phyloP scores from a whole-genome alignment of 2,888 invertebrate species.

The Steinernema hermaphroditum region DNA sequence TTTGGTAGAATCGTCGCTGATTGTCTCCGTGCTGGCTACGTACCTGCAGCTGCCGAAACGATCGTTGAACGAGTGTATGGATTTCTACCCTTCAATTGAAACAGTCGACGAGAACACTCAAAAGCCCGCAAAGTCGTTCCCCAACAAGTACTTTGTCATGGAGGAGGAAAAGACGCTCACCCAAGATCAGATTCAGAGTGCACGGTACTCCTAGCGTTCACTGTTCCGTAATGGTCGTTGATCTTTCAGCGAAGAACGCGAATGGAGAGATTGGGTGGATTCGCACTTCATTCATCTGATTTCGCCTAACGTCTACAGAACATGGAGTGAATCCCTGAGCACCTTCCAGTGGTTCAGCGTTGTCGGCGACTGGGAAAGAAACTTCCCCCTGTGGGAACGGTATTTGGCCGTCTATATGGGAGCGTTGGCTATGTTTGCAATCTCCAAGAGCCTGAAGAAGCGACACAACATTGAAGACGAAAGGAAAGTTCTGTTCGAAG shows the following conservation, averaged over 20 bases:
- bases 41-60: constrained; percentile 71
- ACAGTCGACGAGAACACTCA: constrained; percentile 71
- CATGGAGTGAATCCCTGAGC: constrained; percentile 80
- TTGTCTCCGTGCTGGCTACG: constrained; percentile 84
- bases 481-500: constrained; percentile 84
- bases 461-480: constrained; percentile 83
- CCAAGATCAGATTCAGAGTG: constrained; percentile 40
- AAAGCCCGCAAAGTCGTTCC: constrained; percentile 46
- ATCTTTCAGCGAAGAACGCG: constrained; percentile 80
- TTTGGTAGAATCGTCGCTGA: constrained; percentile 89
- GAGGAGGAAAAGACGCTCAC: constrained; percentile 47
- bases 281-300: constrained; percentile 82
- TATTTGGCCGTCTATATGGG: constrained; percentile 86
- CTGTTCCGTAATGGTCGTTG: neutral
- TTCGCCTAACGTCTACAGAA: constrained; percentile 94
- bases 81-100: constrained; percentile 75
- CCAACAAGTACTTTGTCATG: constrained; percentile 64
- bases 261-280: constrained; percentile 89
- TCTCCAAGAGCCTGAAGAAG: constrained; percentile 84
- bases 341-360: constrained; percentile 91
- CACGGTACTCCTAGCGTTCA: constrained; percentile 36
- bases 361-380: constrained; percentile 86
- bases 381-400: constrained; percentile 85
- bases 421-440: constrained; percentile 87
- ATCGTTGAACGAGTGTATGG: constrained; percentile 75